These are phyloP conservation scores for Dicroscelio sp. DNA, from an alignment of 2,888 invertebrate genomes.

Conservation along the genomic window DNA sequence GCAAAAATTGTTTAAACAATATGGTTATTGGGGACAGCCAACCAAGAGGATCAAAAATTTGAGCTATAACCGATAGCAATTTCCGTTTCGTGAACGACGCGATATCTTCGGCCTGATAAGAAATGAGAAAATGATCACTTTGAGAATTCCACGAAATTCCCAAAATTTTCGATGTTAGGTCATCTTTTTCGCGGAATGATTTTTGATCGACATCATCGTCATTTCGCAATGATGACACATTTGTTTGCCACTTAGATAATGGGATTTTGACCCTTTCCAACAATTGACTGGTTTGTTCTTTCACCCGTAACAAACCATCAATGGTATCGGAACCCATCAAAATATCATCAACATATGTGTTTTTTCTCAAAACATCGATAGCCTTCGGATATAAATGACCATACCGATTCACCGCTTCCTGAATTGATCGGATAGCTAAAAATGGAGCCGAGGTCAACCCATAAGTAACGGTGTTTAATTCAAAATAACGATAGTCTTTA, in stretches of 20 bases:
- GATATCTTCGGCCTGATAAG: background rate
- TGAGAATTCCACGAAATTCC: background rate
- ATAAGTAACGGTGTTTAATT: background rate
- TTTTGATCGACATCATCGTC: background rate
- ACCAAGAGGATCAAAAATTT: background rate
- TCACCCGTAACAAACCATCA: background rate
- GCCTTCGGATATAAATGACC: background rate
- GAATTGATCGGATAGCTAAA: background rate
- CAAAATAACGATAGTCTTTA: background rate
- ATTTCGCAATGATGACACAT: background rate
- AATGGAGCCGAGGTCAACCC: background rate
- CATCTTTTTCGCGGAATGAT: background rate
- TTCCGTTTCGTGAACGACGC: background rate
- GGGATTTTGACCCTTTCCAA: background rate
- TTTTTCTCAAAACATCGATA: background rate
- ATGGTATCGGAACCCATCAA: background rate
- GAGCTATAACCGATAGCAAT: background rate
- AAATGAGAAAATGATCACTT: background rate
- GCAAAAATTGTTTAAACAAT: background rate
- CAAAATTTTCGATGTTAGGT: background rate
- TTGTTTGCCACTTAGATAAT: background rate
- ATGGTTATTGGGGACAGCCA: background rate
- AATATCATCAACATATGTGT: background rate
- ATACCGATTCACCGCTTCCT: background rate
- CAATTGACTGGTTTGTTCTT: background rate